Conservation (phyloP, 2,797 vertebrate species). For the Labeo calbasu region DNA sequence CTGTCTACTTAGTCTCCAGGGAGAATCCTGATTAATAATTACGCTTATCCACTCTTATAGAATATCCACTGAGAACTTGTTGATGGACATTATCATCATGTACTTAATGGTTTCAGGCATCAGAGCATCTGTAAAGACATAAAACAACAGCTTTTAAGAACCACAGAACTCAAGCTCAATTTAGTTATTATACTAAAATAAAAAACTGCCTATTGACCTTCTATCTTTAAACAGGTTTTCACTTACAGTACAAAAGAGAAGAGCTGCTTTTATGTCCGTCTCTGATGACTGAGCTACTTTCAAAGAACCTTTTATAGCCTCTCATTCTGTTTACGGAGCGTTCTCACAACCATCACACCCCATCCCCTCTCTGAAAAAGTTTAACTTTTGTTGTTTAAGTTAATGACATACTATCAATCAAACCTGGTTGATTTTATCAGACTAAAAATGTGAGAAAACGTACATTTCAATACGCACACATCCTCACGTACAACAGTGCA, state of each 20-base stretch:
- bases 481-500: not conserved
- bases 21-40: constrained; percentile 19
- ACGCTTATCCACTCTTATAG: constrained; percentile 33
- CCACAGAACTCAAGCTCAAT: constrained; percentile 9
- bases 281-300: constrained; percentile 20
- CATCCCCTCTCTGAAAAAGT: too few species aligned
- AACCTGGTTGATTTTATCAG: not conserved
- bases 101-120: constrained; percentile 48
- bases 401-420: not conserved
- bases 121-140: constrained; percentile 61
- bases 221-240: not conserved
- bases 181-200: constrained; percentile 4
- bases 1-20: constrained; percentile 11
- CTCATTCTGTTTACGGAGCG: constrained; percentile 23
- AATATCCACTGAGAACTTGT: constrained; percentile 46
- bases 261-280: constrained; percentile 43
- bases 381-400: not conserved
- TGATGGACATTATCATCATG: constrained; percentile 62
- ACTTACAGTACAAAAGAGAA: not conserved
- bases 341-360: constrained; percentile 12
- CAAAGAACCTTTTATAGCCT: constrained; percentile 51
- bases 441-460: not conserved
- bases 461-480: not conserved
- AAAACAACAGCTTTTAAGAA: constrained; percentile 37
- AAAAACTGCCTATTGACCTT: not conserved